A percentile compares a stretch with the other conserved stretches of the same genome.
Conservation (phyloP, 2,888 invertebrate genomes). For the Ornithoptera alexandrae region DNA sequence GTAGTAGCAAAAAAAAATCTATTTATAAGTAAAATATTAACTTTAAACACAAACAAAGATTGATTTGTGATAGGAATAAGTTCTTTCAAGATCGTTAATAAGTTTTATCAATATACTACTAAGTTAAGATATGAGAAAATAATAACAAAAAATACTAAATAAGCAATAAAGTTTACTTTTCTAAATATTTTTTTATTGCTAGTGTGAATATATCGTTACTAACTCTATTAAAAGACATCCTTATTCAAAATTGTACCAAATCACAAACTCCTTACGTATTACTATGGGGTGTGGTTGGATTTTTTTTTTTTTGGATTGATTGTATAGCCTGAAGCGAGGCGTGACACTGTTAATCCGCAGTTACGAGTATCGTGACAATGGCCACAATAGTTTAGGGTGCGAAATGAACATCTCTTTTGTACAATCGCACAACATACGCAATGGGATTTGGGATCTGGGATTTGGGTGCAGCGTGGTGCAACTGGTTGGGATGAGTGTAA, state of each 20-base stretch:
- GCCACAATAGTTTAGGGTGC: slow-evolving; percentile 42
- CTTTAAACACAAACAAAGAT: too few species aligned
- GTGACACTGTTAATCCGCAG: slow-evolving; percentile 66
- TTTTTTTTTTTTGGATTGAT: slow-evolving; percentile 32
- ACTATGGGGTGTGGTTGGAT: slow-evolving; percentile 23
- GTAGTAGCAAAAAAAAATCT: too few species aligned
- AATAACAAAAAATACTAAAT: too few species aligned
- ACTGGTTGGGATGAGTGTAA: slow-evolving; percentile 38
- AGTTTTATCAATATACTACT: too few species aligned
- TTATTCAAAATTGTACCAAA: background rate
- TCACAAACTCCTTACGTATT: background rate
- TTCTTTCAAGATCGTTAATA: too few species aligned
- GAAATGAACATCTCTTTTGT: slow-evolving; percentile 58
- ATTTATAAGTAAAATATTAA: too few species aligned
- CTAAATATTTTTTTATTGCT: background rate
- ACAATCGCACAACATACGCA: slow-evolving; percentile 49
- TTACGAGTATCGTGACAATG: slow-evolving; percentile 58
- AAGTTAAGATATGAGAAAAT: too few species aligned
- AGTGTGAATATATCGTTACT: slow-evolving; percentile 1
- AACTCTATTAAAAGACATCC: background rate
- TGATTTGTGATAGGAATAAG: too few species aligned
- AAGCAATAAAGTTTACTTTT: too few species aligned
- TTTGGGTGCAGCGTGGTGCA: slow-evolving; percentile 36
- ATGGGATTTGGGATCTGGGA: slow-evolving; percentile 40
- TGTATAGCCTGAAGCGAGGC: slow-evolving; percentile 45